Evolutionary conservation across 1,140 invertebrate genomes (phyloP).

Genomic region (Heliconius eleuchia): DNA sequence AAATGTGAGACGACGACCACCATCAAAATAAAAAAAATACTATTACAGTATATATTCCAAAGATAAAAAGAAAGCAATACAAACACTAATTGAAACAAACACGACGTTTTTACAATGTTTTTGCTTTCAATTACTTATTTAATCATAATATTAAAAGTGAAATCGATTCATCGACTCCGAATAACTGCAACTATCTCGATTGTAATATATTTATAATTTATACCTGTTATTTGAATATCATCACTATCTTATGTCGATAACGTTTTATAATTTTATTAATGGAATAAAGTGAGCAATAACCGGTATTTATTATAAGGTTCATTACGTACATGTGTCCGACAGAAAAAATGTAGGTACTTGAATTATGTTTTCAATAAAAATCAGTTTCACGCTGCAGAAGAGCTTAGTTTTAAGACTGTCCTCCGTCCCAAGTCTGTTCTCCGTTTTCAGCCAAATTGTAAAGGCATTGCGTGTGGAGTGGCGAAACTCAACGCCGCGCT

Average conservation of each 20-base stretch:
- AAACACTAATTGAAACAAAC: neutral
- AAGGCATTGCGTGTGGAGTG: too few species aligned
- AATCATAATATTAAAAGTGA: slow-evolving; percentile 1
- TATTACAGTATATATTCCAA: neutral
- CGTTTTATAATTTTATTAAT: neutral
- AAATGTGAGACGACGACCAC: too few species aligned
- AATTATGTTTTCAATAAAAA: neutral
- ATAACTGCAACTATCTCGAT: neutral
- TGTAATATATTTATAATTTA: neutral
- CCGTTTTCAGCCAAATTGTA: too few species aligned
- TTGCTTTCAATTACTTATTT: neutral
- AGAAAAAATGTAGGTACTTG: neutral
- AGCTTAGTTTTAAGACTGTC: too few species aligned
- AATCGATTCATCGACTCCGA: neutral
- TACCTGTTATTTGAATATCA: neutral
- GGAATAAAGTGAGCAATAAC: slow-evolving; percentile 1
- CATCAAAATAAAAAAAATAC: too few species aligned
- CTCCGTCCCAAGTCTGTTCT: too few species aligned
- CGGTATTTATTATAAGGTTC: neutral
- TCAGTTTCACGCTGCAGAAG: too few species aligned
- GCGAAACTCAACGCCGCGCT: too few species aligned
- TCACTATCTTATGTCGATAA: neutral
- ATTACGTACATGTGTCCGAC: neutral
- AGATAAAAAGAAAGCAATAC: neutral
- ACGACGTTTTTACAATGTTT: neutral